Evolutionary conservation across 2,888 invertebrate genomes (phyloP), one percentile per base, ranked within the genome.

Genomic region (Ptilodon capucinus): DNA sequence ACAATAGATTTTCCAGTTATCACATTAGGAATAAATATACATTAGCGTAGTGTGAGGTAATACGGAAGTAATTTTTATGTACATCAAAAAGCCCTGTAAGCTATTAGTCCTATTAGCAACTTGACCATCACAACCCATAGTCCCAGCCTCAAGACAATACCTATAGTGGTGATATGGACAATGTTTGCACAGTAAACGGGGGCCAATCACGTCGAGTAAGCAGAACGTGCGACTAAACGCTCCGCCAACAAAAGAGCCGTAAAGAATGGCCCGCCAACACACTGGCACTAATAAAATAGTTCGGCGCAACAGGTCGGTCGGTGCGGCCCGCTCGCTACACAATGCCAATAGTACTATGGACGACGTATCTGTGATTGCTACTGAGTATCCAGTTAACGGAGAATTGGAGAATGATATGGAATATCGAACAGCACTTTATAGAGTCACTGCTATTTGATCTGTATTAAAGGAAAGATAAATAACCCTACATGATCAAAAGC

Each of bases 271-370:
- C 81, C 85, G 80, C 82, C 86, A 74, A 85, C 87, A 86, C 81
- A 84, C 83, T 80, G 79, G 78, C 74, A 80, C 86, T 89, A 90
- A 89, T 89, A 90, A 90, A 90, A 90, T 90, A 90, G 90, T 88
- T 87, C 77, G 70, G 72, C 60, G 90, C 90, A 90, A 90, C 90
- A 90, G 90, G 89, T 90, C 78, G 79, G 62, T 66, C 78, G 79
- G 62, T 66, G 60, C 59, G 76, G 81, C 67, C 67, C 69, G 65
- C 54, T 54, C 70, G 72, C 68, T 77, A 77, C 77, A 85, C 88
- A 86, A 86, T 84, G 72, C 76, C 73, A 76, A 76, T 76, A 76
- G 74, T 71, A 68, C 72, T 54, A 28, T n/a, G 28, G 5, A 58
- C 71, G 5, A 58, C 71, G 73, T 73, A 74, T 74, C 71, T 77